Percentiles rank a stretch among this genome's conserved stretches.
phyloP scores from a whole-genome alignment of 1,140 invertebrate genomes.

The Cecropterus lyciades region DNA sequence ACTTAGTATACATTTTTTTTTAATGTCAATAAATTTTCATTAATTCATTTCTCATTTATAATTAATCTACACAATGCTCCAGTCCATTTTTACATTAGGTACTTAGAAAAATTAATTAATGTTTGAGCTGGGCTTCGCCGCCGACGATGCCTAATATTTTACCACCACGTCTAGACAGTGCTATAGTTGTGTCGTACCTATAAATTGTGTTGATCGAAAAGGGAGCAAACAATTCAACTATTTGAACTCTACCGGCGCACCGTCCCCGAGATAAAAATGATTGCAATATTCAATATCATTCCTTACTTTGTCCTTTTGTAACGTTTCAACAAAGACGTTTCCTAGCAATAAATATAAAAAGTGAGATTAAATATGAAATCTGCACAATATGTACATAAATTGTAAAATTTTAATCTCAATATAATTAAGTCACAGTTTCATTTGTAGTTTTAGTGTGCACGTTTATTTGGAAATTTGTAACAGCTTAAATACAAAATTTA shows the following conservation, averaged over 20 bases:
- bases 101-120: conserved; percentile 19
- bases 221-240: conserved; percentile 37
- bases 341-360: background rate
- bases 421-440: too few relatives aligned
- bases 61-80: conserved; percentile 1
- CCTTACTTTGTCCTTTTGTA: background rate
- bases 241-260: conserved; percentile 31
- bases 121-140: conserved; percentile 21
- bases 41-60: background rate
- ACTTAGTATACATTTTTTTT: too few relatives aligned
- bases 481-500: too few relatives aligned
- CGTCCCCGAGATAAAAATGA: conserved; percentile 26
- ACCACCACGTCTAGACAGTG: conserved; percentile 47
- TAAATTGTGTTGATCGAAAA: conserved; percentile 44
- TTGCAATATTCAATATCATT: conserved; percentile 23
- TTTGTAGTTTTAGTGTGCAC: too few relatives aligned
- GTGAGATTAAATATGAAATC: too few relatives aligned
- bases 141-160: conserved; percentile 41
- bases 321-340: background rate
- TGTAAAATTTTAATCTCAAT: too few relatives aligned
- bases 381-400: too few relatives aligned
- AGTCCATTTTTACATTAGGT: background rate
- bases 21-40: background rate
- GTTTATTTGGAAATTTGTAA: too few relatives aligned
- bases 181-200: conserved; percentile 32